Base-by-base conservation (phyloP, 30 jellyfish, hydroid and myxozoan species). In the Pelagia noctiluca region DNA sequence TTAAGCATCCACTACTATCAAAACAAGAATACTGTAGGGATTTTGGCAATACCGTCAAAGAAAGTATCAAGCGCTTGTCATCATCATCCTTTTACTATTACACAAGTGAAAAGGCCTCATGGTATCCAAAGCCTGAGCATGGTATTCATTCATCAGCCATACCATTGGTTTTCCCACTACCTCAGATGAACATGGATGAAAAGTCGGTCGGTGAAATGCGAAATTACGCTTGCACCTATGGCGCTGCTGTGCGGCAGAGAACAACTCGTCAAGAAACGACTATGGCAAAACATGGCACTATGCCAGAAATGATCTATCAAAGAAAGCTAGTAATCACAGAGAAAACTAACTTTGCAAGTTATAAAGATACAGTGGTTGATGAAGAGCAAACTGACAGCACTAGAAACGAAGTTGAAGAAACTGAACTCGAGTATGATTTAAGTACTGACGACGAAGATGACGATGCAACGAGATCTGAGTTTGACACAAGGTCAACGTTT, bases 281-380 rank as follows among this genome's bases (percentile, higher is more conserved):
- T n/a, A n/a, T n/a, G n/a, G n/a, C n/a, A n/a, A n/a, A n/a, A n/a
- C n/a, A n/a, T n/a, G n/a, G n/a, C n/a, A n/a, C n/a, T n/a, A n/a
- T n/a, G n/a, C n/a, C n/a, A n/a, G n/a, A n/a, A n/a, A n/a, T n/a
- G n/a, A n/a, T n/a, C n/a, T n/a, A n/a, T n/a, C n/a, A 71, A 71
- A 71, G 83, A 71, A 38, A 71, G 83, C 83, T 35, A 48, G 67
- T 38, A 8, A 52, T 52, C 68, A 52, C 68, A 52, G 68, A 52
- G 68, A 52, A 52, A 52, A 52, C 68, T 52, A 37, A 71, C 68
- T 46, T 35, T 46, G 83, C 83, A 71, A 35, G 63, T 38, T 68
- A 71, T 37, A 71, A 71, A 71, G 83, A 37, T 71, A 26, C 83
- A 35, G 83, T 71, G 67, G 83, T 35, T 71, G 83, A 37, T 46